A percentile compares a stretch with the other conserved stretches of the same genome.
Evolutionary conservation across 1,140 invertebrate genomes (phyloP).

Genomic region (Polyergus mexicanus): DNA sequence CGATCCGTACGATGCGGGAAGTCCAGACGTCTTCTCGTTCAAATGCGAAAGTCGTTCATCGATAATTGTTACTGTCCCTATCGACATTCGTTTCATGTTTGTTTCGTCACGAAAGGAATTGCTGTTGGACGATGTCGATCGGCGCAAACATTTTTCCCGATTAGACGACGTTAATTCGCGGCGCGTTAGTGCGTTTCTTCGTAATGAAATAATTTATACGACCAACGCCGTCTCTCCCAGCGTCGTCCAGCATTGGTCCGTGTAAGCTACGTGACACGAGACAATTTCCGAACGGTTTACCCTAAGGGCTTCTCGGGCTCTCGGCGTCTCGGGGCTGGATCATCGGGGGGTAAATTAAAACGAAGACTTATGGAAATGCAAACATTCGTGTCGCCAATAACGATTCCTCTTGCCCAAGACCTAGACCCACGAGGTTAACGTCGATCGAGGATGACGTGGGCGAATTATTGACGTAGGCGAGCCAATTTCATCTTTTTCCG

Average conservation of each 20-base stretch:
- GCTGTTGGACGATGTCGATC: not conserved
- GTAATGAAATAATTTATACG: constrained; percentile 52
- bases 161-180: no score
- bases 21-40: not conserved
- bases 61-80: constrained; percentile 28
- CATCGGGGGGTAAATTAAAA: constrained; percentile 78
- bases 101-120: constrained; percentile 20
- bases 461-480: constrained; percentile 23
- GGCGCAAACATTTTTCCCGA: constrained; percentile 18
- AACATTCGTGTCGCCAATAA: constrained; percentile 59
- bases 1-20: constrained; percentile 52
- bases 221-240: not conserved
- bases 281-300: constrained; percentile 61
- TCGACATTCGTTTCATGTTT: constrained; percentile 12
- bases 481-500: constrained; percentile 27
- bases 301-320: constrained; percentile 73
- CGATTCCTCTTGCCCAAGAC: constrained; percentile 46
- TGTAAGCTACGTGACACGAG: constrained; percentile 36
- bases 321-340: constrained; percentile 67
- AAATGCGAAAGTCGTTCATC: constrained; percentile 10
- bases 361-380: constrained; percentile 77
- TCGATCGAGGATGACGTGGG: constrained; percentile 32
- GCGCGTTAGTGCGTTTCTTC: not conserved
- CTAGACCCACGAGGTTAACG: constrained; percentile 1
- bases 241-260: constrained; percentile 33